A percentile compares a stretch with the other conserved stretches of the same genome.
These are phyloP conservation scores for Drosophila mercatorum DNA, from an alignment of 2,888 invertebrate genomes.

Conservation along the genomic window DNA sequence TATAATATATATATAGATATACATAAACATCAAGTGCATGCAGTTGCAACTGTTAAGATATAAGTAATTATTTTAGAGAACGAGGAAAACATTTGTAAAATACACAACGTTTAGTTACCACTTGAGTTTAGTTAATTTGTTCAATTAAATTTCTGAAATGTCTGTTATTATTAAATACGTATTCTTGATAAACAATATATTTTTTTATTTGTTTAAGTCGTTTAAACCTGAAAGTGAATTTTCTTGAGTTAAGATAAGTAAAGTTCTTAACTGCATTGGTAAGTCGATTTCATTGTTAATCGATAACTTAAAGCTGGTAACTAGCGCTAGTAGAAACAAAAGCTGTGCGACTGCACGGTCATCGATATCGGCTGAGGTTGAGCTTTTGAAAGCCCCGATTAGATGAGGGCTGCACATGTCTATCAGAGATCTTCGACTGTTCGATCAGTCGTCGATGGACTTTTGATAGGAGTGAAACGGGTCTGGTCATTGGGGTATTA, in stretches of 20 bases:
- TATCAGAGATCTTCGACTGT: background rate
- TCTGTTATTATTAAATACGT: slow-evolving; percentile 14
- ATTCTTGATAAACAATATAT: slow-evolving; percentile 39
- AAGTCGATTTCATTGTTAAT: background rate
- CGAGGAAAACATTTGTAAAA: slow-evolving; percentile 1
- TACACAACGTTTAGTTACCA: slow-evolving; percentile 26
- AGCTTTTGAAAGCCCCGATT: slow-evolving; percentile 12
- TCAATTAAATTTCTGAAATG: slow-evolving; percentile 31
- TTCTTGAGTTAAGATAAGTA: no score
- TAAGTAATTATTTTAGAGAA: slow-evolving; percentile 16
- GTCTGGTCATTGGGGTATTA: background rate
- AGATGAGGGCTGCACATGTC: slow-evolving; percentile 9
- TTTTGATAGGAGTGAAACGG: background rate
- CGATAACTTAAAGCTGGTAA: background rate
- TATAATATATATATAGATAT: slow-evolving; percentile 27
- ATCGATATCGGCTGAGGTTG: slow-evolving; percentile 27
- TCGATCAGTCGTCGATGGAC: slow-evolving; percentile 25
- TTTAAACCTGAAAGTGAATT: background rate
- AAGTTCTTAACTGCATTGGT: background rate
- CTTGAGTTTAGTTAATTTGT: slow-evolving; percentile 55
- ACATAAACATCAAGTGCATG: slow-evolving; percentile 24
- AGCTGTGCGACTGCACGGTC: background rate
- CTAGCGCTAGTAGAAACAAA: background rate
- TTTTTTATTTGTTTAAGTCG: slow-evolving; percentile 26
- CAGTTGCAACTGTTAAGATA: slow-evolving; percentile 30